Evolutionary conservation across 2,888 invertebrate genomes (phyloP), one percentile per base, ranked within the genome.

Genomic region (Dryobota labecula): DNA sequence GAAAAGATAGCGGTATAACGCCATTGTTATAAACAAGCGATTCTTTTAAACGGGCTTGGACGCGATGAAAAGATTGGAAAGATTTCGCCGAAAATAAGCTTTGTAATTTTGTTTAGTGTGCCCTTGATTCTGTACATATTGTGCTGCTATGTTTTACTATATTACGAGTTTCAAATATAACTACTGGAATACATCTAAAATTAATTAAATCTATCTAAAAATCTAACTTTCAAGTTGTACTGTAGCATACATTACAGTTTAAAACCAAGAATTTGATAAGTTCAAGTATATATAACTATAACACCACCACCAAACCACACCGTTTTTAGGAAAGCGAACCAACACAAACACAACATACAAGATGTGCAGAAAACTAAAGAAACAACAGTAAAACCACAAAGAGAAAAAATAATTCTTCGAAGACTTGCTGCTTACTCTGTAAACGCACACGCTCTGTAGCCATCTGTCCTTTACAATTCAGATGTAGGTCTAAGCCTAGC

Each of bases 291-390:
- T 49, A 51, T 20, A 62, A 57, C 49, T 53, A 45, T 53, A 65
- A 70, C 53, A 81, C 83, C 84, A 80, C 61, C 84, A 80, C 80
- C 70, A 70, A 65, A 72, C 54, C 66, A 76, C 61, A 80, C 53
- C 57, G n/a, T 47, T 38, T 62, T 61, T 38, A 68, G n/a, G 36
- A 80, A 69, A 84, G 80, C 70, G 51, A 67, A 73, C 80, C 79
- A 80, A 73, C 79, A 83, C 79, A 83, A 66, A 78, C 56, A 83
- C 83, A 63, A 72, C 53, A 68, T 57, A 67, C 64, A 54, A 78
- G 73, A 83, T 69, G 65, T 15, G 77, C 67, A 71, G 45, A 70
- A 53, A 70, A 82, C 71, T 56, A 71, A 73, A 70, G 24, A 73
- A 63, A 67, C 65, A 63, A 69, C 68, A 30, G 38, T 67, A 56